Base-by-base conservation (phyloP, 2,797 vertebrate genomes). In the Cirrhinus molitorella region DNA sequence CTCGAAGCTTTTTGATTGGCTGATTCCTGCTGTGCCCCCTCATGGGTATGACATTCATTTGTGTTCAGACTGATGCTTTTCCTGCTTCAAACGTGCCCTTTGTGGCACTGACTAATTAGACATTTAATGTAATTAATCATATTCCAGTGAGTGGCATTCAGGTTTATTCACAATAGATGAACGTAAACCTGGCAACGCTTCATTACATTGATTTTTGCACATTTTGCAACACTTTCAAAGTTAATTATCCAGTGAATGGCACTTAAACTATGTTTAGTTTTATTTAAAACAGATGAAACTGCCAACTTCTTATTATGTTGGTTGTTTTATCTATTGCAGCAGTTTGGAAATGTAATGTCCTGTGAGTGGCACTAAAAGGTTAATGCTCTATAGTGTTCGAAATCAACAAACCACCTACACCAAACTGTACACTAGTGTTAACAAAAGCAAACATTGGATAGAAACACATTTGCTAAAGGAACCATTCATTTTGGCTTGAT, bases 1-100 rank as follows among this genome's bases (percentile, higher is more conserved):
- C n/a, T 59, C 19, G 2, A 55, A 79, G 72, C 34, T 37, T 83
- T 80, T 73, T 59, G 63, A 83, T 80, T 73, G 45, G 83, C 43
- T 72, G 31, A 25, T n/a, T 83, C 76, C 82, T 80, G 80, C 81
- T 80, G 85, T 66, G 68, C 68, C 59, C 73, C 70, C 53, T n/a
- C 21, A 65, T 72, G 65, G 3, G 19, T 68, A 63, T 88, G 74
- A 81, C 83, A 89, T 84, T 81, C 57, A 80, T 66, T 49, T 79
- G 63, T 63, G 84, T 85, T 85, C 76, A 76, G 70, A 51, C 23
- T 45, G 77, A 53, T 21, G 49, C 70, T 85, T 71, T 75, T 76
- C 71, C 85, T 66, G 70, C 79, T 81, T 86, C 83, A 86, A 83
- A 86, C 6, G 23, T 25, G 10, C 68, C 53, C 53, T 31, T 71